phyloP scores from a whole-genome alignment of 1,140 invertebrate species.

The Rhopalosiphum maidis region DNA sequence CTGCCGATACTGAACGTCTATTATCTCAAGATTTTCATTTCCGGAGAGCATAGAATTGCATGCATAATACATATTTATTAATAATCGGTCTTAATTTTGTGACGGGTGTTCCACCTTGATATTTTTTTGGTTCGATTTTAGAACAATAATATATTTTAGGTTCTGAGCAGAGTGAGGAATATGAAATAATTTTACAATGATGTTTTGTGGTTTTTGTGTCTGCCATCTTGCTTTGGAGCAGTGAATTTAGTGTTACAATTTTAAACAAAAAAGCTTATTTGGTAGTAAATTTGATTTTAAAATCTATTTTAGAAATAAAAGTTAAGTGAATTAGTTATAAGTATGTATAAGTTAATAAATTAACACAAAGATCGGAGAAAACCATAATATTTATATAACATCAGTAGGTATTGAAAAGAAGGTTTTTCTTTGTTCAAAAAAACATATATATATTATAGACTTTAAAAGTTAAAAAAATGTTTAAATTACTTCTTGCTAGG shows the following conservation, averaged over 20 bases:
- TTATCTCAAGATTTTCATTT: neutral
- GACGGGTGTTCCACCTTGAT: neutral
- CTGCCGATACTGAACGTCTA: neutral
- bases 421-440: neutral
- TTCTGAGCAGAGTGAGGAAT: neutral
- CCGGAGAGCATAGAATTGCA: neutral
- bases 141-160: neutral
- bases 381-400: neutral
- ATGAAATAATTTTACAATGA: neutral
- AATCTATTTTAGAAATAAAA: no score
- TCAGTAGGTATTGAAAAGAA: neutral
- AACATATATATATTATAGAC: neutral
- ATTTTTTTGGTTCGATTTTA: neutral
- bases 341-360: no score
- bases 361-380: neutral
- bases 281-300: neutral
- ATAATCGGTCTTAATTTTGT: neutral
- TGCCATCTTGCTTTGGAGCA: rapidly evolving
- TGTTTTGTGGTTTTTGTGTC: neutral
- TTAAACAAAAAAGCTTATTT: neutral
- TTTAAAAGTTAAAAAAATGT: neutral
- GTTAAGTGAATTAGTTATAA: no score
- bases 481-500: neutral
- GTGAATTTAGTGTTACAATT: neutral
- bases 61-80: neutral